Base-by-base conservation (phyloP, 1,140 invertebrate species). In the Megalonaias nervosa region DNA sequence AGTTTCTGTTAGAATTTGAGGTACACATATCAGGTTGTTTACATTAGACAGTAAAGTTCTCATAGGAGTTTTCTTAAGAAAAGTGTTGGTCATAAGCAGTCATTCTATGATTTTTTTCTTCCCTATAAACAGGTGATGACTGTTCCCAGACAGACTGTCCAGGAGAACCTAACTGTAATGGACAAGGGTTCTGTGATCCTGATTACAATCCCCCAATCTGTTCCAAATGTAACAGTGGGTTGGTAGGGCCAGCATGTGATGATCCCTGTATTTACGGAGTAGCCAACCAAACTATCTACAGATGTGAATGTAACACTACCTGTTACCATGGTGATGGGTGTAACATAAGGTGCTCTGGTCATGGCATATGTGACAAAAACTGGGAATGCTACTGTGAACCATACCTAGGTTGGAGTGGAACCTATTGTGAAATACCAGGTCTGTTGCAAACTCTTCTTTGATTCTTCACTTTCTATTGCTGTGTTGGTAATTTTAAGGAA, bases 321-420 rank as follows among this genome's bases (percentile, higher is more conserved):
- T 87, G 86, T 79, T 69, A 83, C 73, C 86, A 87, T 78, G 86
- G 86, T 48, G 60, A 48, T 15, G 85, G 86, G 16, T 87, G 86
- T 79, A 80, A 87, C 67, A 85, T 87, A 21, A 61, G 84, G 70
- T 87, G 86, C 64, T 87, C 86, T 5, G 77, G 77, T 9, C 81
- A 87, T 78, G 85, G 85, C 17, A 48, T 72, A 13, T 87, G 85
- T 78, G 75, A 80, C 61, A 77, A 72, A 16, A 71, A 69, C 15
- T 81, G 72, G 71, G 69, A 74, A 0, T 87, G 86, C 74, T 83
- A 80, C 71, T 87, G 86, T 77, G 83, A 83, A 26, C 84, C 86
- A 14, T 57, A 85, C 38, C 57, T 71, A 19, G 86, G 86, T n/a
- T 87, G 86, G 86, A 66, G 67, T 60, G 85, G 86, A 31, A 84